These are phyloP conservation scores for Dusona sp. DNA, from an alignment of 2,888 invertebrate species.

Conservation along the genomic window DNA sequence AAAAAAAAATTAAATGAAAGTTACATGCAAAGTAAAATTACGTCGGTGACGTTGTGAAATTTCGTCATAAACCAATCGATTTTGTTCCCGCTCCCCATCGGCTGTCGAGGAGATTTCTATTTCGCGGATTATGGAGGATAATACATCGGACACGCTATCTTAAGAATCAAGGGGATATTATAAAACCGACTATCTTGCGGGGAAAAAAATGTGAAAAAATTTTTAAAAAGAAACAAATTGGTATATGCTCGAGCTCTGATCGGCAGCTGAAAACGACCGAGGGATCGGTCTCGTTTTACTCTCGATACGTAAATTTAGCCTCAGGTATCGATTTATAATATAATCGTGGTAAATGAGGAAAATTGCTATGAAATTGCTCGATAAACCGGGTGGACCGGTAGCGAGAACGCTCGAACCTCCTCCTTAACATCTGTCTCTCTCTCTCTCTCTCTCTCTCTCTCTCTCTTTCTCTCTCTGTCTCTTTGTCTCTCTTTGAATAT, in stretches of 20 bases:
- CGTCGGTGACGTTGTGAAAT: conserved; percentile 41
- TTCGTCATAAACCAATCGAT: conserved; percentile 54
- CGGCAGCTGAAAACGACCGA: conserved; percentile 40
- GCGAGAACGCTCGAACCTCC: conserved; percentile 44
- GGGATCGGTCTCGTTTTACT: conserved; percentile 43
- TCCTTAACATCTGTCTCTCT: conserved; percentile 41
- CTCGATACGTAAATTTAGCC: conserved; percentile 72
- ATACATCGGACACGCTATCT: conserved; percentile 41
- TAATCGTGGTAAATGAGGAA: conserved; percentile 83
- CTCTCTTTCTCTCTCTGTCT: conserved; percentile 44
- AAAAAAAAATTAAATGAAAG: conserved; percentile 25
- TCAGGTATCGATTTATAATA: conserved; percentile 78
- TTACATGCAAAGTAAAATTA: conserved; percentile 41
- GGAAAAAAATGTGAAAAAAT: conserved; percentile 7
- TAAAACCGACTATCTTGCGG: conserved; percentile 34
- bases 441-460: conserved; percentile 47
- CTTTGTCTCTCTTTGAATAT: conserved; percentile 41
- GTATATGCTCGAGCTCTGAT: conserved; percentile 20
- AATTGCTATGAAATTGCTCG: conserved; percentile 84
- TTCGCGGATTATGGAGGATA: conserved; percentile 56
- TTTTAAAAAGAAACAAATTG: not conserved
- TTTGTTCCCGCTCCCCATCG: conserved; percentile 43
- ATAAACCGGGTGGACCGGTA: conserved; percentile 78
- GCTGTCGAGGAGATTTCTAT: conserved; percentile 49
- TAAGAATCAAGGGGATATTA: conserved; percentile 1